These are phyloP conservation scores for Heliopora coerulea DNA, from an alignment of 92 coral and sea anemone species.

Conservation along the genomic window DNA sequence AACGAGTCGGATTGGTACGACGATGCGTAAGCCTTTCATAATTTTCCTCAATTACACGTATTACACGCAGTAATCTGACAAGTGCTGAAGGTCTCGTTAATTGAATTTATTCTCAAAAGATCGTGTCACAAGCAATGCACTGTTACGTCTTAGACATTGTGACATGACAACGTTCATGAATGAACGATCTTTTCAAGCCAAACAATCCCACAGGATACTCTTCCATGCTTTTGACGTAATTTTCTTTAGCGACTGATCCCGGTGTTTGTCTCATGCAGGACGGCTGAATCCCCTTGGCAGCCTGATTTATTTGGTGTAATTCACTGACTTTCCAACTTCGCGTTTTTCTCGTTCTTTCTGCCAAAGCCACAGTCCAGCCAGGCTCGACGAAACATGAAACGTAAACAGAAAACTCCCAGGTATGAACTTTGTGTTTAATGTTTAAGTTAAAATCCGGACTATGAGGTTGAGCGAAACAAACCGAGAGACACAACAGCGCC, in stretches of 20 bases:
- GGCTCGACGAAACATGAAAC: not conserved
- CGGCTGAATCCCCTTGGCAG: no score
- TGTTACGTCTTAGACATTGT: not conserved
- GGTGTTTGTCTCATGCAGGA: no score
- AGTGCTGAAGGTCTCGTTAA: not conserved
- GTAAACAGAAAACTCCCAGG: slow-evolving; percentile 1
- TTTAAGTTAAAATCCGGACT: not conserved
- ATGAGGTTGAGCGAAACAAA: no score
- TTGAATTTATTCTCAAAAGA: not conserved
- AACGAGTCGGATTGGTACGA: not conserved
- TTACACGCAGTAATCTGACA: not conserved
- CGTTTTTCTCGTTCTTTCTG: not conserved
- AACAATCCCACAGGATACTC: no score
- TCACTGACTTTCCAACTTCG: no score
- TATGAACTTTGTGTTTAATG: not conserved
- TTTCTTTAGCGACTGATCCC: no score
- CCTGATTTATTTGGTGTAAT: no score
- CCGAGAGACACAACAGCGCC: no score
- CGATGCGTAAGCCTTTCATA: slow-evolving; percentile 17
- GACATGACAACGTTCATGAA: not conserved
- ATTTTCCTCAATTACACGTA: not conserved
- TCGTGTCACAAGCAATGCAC: not conserved
- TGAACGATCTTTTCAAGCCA: no score
- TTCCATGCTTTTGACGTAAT: no score
- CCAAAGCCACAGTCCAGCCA: not conserved